Base-by-base conservation (phyloP, 1,140 invertebrate species). In the Hyles vespertilio region DNA sequence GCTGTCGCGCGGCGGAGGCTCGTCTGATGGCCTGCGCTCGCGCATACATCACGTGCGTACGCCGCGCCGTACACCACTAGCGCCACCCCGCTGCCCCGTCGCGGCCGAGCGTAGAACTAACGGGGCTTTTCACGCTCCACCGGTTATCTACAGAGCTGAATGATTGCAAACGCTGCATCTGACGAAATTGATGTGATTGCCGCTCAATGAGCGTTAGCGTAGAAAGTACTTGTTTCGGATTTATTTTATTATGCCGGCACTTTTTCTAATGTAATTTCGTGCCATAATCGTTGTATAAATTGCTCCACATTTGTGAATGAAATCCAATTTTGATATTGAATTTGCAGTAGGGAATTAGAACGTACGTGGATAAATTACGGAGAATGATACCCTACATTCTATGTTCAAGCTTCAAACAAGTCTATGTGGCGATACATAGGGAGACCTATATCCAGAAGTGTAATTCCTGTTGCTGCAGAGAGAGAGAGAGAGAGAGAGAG, bases 31-130 rank as follows among this genome's bases (percentile, higher is more conserved):
- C 65, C 58, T 76, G 79, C 77, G 80, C 80, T 57, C 60, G 81
- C 78, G 81, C 83, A 72, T 70, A 63, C 76, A 79, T 87, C 80
- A 83, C 79, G 81, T 84, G 81, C 80, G 63, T 50, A 36, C 46
- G 54, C 51, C 58, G 53, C 69, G 70, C 70, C 80, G 63, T 50
- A 36, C 46, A 51, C 51, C 58, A 55, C 69, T 71, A 70, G 83
- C 81, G 81, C 81, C 72, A 67, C 50, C 47, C 56, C 51, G 68
- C 78, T 71, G 74, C 69, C 70, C 46, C 47, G 53, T 44, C 58
- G 73, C 69, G 82, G 81, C 56, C 51, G 58, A 46, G 8, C 63
- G 53, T 33, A 54, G 84, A 80, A 87, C 80, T 87, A 87, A 81
- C 79, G 76, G 78, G 61, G 55, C 64, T 80, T 76, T 81, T 74